Conservation (phyloP, 2,797 vertebrate species). For the Iguana delicatissima region DNA sequence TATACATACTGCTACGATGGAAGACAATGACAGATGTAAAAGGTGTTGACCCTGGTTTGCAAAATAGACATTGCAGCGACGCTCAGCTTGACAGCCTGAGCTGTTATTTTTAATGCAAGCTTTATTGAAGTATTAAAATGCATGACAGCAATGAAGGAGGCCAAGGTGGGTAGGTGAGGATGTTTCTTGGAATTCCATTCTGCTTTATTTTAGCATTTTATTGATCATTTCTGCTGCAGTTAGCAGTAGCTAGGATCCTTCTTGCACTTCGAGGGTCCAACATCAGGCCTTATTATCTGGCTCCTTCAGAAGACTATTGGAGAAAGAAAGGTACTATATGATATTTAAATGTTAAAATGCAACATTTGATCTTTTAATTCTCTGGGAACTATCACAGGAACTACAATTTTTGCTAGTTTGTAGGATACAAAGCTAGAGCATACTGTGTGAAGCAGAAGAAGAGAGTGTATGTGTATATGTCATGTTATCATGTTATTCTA, state of each 20-base stretch:
- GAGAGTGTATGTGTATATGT: neutral
- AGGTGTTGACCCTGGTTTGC: neutral
- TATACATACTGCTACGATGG: neutral
- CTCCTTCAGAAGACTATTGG: neutral
- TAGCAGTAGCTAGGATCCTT: conserved; percentile 1
- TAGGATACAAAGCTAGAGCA: neutral
- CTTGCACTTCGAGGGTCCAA: too few species aligned
- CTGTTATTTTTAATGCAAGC: neutral
- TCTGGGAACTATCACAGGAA: neutral
- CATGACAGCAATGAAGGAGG: neutral
- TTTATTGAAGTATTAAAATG: conserved; percentile 27
- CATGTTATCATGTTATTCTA: neutral
- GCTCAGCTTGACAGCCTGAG: neutral
- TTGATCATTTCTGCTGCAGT: conserved; percentile 21
- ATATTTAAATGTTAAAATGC: neutral
- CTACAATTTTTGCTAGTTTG: neutral
- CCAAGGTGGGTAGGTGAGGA: too few species aligned
- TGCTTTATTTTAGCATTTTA: conserved; percentile 15
- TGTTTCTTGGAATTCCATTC: conserved; percentile 19
- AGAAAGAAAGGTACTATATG: too few species aligned
- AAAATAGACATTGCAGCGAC: neutral
- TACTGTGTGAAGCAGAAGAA: too few species aligned
- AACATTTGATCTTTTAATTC: neutral
- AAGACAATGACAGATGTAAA: neutral
- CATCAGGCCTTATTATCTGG: too few species aligned